Evolutionary conservation across 2,113 vertebrate genomes (phyloP).

Genomic region (Suncus etruscus): DNA sequence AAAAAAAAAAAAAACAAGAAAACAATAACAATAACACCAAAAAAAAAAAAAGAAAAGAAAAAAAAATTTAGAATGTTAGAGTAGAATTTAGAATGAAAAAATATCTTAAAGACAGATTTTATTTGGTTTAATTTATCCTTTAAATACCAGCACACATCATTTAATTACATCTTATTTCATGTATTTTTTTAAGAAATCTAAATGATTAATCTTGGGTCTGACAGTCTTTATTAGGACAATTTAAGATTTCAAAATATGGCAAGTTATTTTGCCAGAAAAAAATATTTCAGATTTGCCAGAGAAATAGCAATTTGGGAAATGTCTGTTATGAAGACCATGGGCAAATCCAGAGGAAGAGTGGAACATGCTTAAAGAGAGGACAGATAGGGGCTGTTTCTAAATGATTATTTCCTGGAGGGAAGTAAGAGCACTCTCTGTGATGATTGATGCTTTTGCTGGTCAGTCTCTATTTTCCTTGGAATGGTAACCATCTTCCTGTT

Average conservation of each 20-base stretch:
- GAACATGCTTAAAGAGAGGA: not conserved
- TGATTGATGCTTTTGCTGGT: not conserved
- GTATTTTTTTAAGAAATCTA: constrained; percentile 37
- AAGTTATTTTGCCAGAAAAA: not conserved
- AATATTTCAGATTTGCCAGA: not conserved
- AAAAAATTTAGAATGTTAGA: too few relatives aligned
- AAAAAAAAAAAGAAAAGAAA: too few relatives aligned
- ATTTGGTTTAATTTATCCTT: constrained; percentile 14
- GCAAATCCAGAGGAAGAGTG: not conserved
- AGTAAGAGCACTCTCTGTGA: too few relatives aligned
- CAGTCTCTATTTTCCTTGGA: not conserved
- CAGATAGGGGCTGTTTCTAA: too few relatives aligned
- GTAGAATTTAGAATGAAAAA: not conserved
- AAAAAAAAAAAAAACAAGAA: too few relatives aligned
- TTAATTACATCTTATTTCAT: constrained; percentile 27
- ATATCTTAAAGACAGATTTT: not conserved
- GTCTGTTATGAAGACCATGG: not conserved
- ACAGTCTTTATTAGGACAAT: not conserved
- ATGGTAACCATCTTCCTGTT: not conserved
- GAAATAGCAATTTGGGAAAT: not conserved
- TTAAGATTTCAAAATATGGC: not conserved
- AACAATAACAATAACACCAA: too few relatives aligned
- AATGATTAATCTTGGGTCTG: not conserved
- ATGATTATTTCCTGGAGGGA: too few relatives aligned
- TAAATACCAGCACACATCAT: constrained; percentile 17